Evolutionary conservation across 2,797 vertebrate species (phyloP).

Genomic region (Bucorvus abyssinicus): DNA sequence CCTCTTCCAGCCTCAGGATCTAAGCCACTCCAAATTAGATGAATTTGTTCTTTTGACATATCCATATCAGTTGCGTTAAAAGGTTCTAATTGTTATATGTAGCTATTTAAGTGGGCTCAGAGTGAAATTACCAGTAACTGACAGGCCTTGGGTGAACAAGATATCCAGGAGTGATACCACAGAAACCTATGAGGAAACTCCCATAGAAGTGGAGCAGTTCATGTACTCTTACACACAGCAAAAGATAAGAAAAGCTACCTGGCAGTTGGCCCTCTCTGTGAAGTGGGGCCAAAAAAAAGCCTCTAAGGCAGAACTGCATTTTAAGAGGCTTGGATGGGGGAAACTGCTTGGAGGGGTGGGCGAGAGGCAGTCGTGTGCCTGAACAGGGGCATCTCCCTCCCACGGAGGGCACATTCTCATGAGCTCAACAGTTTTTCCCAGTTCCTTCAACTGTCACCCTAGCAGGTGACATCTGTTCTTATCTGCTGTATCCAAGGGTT

Average conservation of each 20-base stretch:
- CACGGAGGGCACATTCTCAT: background rate
- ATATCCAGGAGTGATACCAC: background rate
- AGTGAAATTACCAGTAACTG: background rate
- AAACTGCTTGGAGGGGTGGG: background rate
- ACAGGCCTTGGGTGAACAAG: background rate
- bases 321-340: background rate
- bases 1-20: background rate
- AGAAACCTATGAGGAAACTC: background rate
- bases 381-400: background rate
- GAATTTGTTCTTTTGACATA: background rate
- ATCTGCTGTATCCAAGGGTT: background rate
- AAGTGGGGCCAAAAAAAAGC: background rate
- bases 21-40: background rate
- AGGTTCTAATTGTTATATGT: background rate
- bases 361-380: rapidly evolving
- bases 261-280: background rate
- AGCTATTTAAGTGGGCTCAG: background rate
- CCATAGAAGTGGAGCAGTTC: background rate
- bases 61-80: background rate
- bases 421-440: background rate
- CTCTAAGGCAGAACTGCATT: background rate
- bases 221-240: background rate
- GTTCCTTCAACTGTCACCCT: background rate
- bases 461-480: background rate
- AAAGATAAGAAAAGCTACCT: background rate